phyloP scores from a whole-genome alignment of 2,888 invertebrate genomes.

The Melinaea menophilus region DNA sequence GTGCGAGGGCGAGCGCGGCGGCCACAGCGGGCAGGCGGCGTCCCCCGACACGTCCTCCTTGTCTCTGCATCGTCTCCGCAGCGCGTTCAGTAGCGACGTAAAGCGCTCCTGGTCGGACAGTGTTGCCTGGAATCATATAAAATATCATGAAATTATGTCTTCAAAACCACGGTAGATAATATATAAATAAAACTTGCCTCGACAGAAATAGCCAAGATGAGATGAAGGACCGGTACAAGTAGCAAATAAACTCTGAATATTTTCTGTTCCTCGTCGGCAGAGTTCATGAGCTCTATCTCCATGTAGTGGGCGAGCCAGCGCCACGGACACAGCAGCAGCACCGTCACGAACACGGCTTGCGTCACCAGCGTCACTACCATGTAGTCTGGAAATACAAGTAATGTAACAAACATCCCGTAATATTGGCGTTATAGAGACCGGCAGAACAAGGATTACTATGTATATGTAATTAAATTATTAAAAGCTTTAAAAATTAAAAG shows the following conservation, averaged over 20 bases:
- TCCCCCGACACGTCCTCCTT: slow-evolving; percentile 48
- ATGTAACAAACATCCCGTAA: too few species aligned
- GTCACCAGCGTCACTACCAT: slow-evolving; percentile 78
- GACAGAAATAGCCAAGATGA: slow-evolving; percentile 76
- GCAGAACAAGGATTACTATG: too few species aligned
- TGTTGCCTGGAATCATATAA: slow-evolving; percentile 49
- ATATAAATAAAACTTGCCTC: slow-evolving; percentile 69
- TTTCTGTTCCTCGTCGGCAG: slow-evolving; percentile 46
- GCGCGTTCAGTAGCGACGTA: slow-evolving; percentile 38
- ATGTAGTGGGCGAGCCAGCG: slow-evolving; percentile 72
- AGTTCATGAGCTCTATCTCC: slow-evolving; percentile 70
- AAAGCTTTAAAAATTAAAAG: slow-evolving; percentile 13
- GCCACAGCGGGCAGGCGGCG: slow-evolving; percentile 51
- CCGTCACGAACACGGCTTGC: slow-evolving; percentile 75
- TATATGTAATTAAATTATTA: slow-evolving; percentile 11
- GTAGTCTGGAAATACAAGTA: slow-evolving; percentile 61
- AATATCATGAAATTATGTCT: not conserved
- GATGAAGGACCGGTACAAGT: slow-evolving; percentile 77
- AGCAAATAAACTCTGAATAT: slow-evolving; percentile 78
- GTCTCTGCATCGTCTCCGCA: slow-evolving; percentile 49
- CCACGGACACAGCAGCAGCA: slow-evolving; percentile 79
- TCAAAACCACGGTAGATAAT: not conserved
- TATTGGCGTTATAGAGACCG: too few species aligned
- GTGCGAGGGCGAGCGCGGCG: slow-evolving; percentile 40
- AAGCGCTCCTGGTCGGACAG: slow-evolving; percentile 60